phyloP scores from a whole-genome alignment of 2,888 invertebrate species.

The Endomychus coccineus region DNA sequence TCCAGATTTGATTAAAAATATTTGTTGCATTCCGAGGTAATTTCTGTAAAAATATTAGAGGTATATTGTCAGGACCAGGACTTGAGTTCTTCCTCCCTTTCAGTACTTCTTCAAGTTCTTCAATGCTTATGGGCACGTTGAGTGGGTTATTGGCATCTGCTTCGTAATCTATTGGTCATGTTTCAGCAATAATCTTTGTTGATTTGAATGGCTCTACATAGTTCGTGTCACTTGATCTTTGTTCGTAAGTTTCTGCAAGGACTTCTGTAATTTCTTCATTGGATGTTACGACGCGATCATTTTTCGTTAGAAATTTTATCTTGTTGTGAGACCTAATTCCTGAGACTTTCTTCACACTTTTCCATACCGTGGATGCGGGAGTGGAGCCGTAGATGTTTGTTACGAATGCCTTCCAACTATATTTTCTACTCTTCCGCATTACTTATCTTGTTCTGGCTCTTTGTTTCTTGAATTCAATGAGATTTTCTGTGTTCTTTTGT shows the following conservation, averaged over 20 bases:
- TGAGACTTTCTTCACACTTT: slow-evolving; percentile 3
- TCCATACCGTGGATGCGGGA: slow-evolving; percentile 10
- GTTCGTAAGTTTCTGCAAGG: slow-evolving; percentile 3
- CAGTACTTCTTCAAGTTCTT: slow-evolving; percentile 13
- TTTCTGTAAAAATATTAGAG: slow-evolving; percentile 9
- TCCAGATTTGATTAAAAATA: too few relatives aligned
- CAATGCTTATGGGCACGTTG: slow-evolving; percentile 8
- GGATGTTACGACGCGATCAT: background rate
- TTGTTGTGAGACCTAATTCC: too few relatives aligned
- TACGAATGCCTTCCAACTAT: slow-evolving; percentile 15
- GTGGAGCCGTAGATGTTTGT: slow-evolving; percentile 9
- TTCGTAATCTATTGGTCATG: slow-evolving; percentile 3
- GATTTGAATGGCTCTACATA: slow-evolving; percentile 5
- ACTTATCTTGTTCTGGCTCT: slow-evolving; percentile 14
- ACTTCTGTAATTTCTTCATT: slow-evolving; percentile 8
- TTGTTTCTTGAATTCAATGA: slow-evolving; percentile 15
- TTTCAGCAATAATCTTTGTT: slow-evolving; percentile 3
- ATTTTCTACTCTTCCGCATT: slow-evolving; percentile 13
- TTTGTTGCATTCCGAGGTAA: slow-evolving; percentile 7
- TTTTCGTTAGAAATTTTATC: too few relatives aligned
- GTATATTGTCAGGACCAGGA: slow-evolving; percentile 14
- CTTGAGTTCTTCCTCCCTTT: slow-evolving; percentile 3
- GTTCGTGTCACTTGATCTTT: slow-evolving; percentile 8
- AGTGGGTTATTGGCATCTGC: slow-evolving; percentile 9
- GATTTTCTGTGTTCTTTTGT: slow-evolving; percentile 13